phyloP scores from a whole-genome alignment of 2,113 vertebrate species.

The Gambusia affinis region DNA sequence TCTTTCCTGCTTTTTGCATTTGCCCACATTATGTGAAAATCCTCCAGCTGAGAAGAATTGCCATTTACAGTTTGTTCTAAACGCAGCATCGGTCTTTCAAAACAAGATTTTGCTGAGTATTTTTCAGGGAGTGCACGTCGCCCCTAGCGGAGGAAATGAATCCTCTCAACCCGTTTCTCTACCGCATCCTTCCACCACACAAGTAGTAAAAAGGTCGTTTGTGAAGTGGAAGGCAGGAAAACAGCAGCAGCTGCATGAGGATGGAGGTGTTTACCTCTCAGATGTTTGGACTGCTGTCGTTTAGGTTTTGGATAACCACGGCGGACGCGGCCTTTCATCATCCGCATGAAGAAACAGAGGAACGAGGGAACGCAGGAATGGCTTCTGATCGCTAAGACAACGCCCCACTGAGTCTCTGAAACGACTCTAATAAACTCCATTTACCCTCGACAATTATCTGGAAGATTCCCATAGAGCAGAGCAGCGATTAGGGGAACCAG shows the following conservation, averaged over 20 bases:
- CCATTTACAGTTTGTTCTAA: background rate
- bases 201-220: slow-evolving; percentile 42
- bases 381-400: slow-evolving; percentile 30
- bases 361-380: background rate
- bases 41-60: background rate
- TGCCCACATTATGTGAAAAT: too few relatives aligned
- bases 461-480: slow-evolving; percentile 5
- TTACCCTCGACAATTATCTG: slow-evolving; percentile 50
- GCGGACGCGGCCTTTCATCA: slow-evolving; percentile 11
- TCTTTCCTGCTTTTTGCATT: too few relatives aligned
- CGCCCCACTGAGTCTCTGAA: slow-evolving; percentile 21
- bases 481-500: too few relatives aligned
- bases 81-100: slow-evolving; percentile 8
- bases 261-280: slow-evolving; percentile 53
- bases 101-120: background rate
- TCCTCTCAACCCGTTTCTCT: slow-evolving; percentile 17
- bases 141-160: slow-evolving; percentile 33
- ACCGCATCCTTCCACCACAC: slow-evolving; percentile 32
- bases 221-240: slow-evolving; percentile 1
- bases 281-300: slow-evolving; percentile 34
- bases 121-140: slow-evolving; percentile 7
- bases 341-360: background rate
- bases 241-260: slow-evolving; percentile 20
- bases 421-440: slow-evolving; percentile 57
- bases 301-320: slow-evolving; percentile 8